These are phyloP conservation scores for Caenorhabditis latens DNA, from an alignment of 1,140 invertebrate species.

Conservation along the genomic window DNA sequence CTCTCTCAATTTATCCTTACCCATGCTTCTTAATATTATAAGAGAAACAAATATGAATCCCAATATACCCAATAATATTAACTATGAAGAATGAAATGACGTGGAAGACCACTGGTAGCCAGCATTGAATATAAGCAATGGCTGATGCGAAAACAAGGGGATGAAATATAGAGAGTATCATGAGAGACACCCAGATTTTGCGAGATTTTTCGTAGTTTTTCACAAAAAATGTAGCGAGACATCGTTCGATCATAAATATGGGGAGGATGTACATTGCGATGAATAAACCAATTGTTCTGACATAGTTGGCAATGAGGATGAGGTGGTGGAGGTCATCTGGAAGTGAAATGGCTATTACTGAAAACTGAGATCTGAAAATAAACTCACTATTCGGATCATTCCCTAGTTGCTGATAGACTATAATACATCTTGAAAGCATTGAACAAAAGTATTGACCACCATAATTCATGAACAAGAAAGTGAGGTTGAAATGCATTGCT, in stretches of 20 bases:
- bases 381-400: background rate
- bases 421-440: conserved; percentile 45
- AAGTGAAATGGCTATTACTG: background rate
- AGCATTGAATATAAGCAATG: conserved; percentile 33
- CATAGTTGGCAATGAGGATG: background rate
- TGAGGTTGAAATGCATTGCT: conserved; percentile 42
- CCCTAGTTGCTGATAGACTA: conserved; percentile 13
- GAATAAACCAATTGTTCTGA: conserved; percentile 6
- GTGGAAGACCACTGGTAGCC: conserved; percentile 27
- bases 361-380: background rate
- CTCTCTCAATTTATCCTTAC: background rate
- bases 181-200: conserved; percentile 28
- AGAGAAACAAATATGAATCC: conserved; percentile 4
- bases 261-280: conserved; percentile 41
- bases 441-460: conserved; percentile 33
- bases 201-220: conserved; percentile 43
- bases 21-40: conserved; percentile 25
- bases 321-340: background rate
- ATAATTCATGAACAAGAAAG: conserved; percentile 39
- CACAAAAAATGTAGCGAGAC: conserved; percentile 19
- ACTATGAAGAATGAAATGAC: conserved; percentile 47
- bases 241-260: conserved; percentile 26
- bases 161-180: conserved; percentile 36
- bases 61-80: conserved; percentile 25
- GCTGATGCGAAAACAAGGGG: conserved; percentile 13